Conservation (phyloP, 2,888 invertebrate species). For the Tromatobia lineatoria region DNA sequence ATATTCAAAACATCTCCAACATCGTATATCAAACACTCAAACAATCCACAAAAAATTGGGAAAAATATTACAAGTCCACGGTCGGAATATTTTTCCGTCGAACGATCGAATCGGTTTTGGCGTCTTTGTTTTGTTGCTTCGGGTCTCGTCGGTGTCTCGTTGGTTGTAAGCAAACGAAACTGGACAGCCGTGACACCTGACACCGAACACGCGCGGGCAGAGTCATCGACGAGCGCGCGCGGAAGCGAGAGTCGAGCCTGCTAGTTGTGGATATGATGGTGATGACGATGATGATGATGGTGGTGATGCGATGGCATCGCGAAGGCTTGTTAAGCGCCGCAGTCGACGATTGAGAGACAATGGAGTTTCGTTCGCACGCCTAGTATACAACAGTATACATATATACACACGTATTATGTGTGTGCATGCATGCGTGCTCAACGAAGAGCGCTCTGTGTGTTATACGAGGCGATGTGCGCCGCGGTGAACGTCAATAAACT, state of each 20-base stretch:
- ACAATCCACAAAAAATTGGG: not conserved
- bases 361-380: slow-evolving; percentile 61
- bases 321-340: slow-evolving; percentile 52
- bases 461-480: slow-evolving; percentile 46
- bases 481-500: slow-evolving; percentile 65
- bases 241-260: slow-evolving; percentile 18
- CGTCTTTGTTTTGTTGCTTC: not conserved
- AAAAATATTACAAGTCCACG: no score
- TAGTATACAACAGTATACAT: slow-evolving; percentile 2
- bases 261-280: slow-evolving; percentile 42
- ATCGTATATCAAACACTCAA: not conserved
- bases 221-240: slow-evolving; percentile 51
- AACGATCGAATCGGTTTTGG: not conserved
- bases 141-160: slow-evolving; percentile 37
- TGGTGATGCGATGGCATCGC: slow-evolving; percentile 43
- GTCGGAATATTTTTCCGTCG: not conserved
- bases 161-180: slow-evolving; percentile 80
- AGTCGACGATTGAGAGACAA: slow-evolving; percentile 56
- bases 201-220: slow-evolving; percentile 76
- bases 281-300: slow-evolving; percentile 45
- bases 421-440: slow-evolving; percentile 41
- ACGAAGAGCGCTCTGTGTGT: slow-evolving; percentile 9
- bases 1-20: not conserved
- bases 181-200: slow-evolving; percentile 83
- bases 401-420: not conserved